Base-by-base conservation (phyloP, 2,888 invertebrate species). In the Apodemia mormo region DNA sequence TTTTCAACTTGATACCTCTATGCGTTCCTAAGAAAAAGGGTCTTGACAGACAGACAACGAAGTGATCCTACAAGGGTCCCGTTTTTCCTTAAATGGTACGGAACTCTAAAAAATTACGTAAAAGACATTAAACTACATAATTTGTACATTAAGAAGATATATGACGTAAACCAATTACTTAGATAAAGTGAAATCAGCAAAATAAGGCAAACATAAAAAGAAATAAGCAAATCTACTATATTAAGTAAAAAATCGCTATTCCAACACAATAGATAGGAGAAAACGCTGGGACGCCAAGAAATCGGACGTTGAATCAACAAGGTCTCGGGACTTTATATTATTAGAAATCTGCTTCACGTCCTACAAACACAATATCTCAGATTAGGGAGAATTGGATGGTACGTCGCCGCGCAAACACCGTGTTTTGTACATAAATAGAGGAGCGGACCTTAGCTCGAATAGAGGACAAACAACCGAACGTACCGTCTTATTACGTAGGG, bases 291-390 rank as follows among this genome's bases (percentile, higher is more conserved):
- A 68, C 67, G 66, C 64, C 67, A 69, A 69, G 72, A 40, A 73
- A 65, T 70, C 72, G 71, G 61, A 74, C 58, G 74, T 71, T 67
- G 74, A 75, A 73, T 76, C 73, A 74, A 75, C 76, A 73, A 66
- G 68, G 72, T 71, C 70, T 69, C 67, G 71, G 68, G 68, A 73
- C 71, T 74, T 73, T 70, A 73, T 76, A 75, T 76, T 78, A 78
- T 78, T 76, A 76, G 75, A 75, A 75, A 75, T 76, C 74, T 75
- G 72, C 74, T 75, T 71, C 61, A 68, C 72, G 73, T 74, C 74
- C 77, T 74, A 80, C 82, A 83, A 83, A 84, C 80, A 82, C 82
- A 84, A 82, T 84, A 81, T 82, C 79, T 80, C 76, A 78, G 84
- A 84, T 85, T 83, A 84, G 81, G 77, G 77, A 69, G 72, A 75